These are phyloP conservation scores for Pachypeltis micranthus DNA, from an alignment of 1,140 invertebrate species.

Conservation along the genomic window DNA sequence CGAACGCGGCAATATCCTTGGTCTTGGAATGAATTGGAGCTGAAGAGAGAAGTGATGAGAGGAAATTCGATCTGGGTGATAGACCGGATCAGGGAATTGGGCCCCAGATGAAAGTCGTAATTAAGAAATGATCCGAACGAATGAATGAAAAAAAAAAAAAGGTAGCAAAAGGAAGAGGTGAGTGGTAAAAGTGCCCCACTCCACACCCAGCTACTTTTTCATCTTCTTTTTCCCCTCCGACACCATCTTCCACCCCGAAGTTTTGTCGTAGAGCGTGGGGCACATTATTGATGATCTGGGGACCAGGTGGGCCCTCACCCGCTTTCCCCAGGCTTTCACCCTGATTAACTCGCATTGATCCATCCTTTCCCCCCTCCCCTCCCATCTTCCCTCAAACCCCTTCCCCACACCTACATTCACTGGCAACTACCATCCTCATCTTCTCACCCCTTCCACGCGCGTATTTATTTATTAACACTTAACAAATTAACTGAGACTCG, in stretches of 20 bases:
- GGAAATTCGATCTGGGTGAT: not conserved
- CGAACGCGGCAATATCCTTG: too few species aligned
- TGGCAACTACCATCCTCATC: too few species aligned
- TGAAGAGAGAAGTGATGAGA: too few species aligned
- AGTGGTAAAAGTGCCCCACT: not conserved
- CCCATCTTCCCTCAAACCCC: constrained; percentile 21
- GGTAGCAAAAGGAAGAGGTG: not conserved
- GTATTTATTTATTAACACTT: constrained; percentile 12
- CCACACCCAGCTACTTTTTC: not conserved
- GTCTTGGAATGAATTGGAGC: too few species aligned
- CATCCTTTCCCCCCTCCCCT: constrained; percentile 19
- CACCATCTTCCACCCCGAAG: too few species aligned
- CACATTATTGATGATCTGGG: not conserved
- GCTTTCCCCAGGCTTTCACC: constrained; percentile 18
- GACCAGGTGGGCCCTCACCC: constrained; percentile 9
- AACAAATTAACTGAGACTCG: not conserved
- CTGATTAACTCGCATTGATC: constrained; percentile 22
- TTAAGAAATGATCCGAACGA: not conserved
- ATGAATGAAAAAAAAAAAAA: not conserved
- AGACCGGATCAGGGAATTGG: not conserved
- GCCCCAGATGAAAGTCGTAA: not conserved
- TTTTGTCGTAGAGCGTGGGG: not conserved
- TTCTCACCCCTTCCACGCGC: constrained; percentile 14
- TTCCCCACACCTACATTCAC: too few species aligned
- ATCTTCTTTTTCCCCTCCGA: too few species aligned